Evolutionary conservation across 2,888 invertebrate genomes (phyloP), one percentile per base, ranked within the genome.

Genomic region (Hypolimnas misippus): DNA sequence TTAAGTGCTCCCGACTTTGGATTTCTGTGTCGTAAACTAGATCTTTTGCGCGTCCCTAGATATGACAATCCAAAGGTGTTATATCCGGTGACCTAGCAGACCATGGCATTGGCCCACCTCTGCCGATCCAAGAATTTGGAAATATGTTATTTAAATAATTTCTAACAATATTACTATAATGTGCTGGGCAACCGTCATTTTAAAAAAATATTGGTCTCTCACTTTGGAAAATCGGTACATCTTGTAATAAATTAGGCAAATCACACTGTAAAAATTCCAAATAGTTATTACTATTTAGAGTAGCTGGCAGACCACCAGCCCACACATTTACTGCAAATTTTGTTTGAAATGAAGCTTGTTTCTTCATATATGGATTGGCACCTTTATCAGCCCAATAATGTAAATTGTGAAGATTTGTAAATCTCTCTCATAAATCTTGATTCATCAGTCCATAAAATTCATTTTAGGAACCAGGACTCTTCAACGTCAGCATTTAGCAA

Each of bases 271-370:
- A n/a, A n/a, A 38, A 38, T n/a, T 38, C 35, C 35, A 38, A 38
- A 38, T 38, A 38, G n/a, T 38, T 38, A 38, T 38, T n/a, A n/a
- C 35, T 3, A n/a, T 38, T 38, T n/a, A 38, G n/a, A 38, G 10
- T 38, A n/a, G 12, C 35, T 12, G 35, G 35, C n/a, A 38, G n/a
- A n/a, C 10, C 35, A n/a, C 35, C 35, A n/a, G 35, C 35, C 12
- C 35, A 38, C 12, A 38, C n/a, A 38, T 38, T 38, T 38, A n/a
- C n/a, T 38, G n/a, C 10, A n/a, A 38, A 38, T n/a, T 38, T 38
- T 38, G n/a, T 38, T 38, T 38, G 35, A n/a, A n/a, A 38, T 12
- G n/a, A n/a, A n/a, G n/a, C 4, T 38, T 38, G n/a, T 38, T 38
- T 38, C 35, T 38, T 38, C n/a, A n/a, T n/a, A n/a, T 38, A 4